Evolutionary conservation across 2,888 invertebrate species (phyloP).

Genomic region (Spodoptera picta): DNA sequence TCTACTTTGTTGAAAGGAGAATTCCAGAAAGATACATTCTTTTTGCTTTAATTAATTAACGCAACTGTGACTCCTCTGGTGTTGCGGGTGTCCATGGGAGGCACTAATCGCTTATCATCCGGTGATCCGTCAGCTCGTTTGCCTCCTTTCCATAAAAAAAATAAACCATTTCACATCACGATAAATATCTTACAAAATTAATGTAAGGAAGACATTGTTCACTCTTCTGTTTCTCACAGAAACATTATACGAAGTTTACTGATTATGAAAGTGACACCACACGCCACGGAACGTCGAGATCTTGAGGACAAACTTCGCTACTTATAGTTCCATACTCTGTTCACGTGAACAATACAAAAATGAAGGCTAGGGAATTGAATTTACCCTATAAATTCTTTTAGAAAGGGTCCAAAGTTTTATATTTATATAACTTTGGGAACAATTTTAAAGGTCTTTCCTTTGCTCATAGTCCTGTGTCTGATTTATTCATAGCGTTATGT

Average conservation of each 20-base stretch:
- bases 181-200: no score
- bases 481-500: conserved; percentile 54
- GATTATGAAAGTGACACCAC: conserved; percentile 24
- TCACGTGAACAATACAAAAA: conserved; percentile 31
- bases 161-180: no score
- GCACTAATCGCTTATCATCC: no score
- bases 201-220: conserved; percentile 26
- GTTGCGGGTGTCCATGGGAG: no score
- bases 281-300: conserved; percentile 17
- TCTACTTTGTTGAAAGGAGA: no score
- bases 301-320: conserved; percentile 15
- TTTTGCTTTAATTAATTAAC: no score
- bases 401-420: conserved; percentile 36
- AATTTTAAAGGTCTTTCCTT: conserved; percentile 17
- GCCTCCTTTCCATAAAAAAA: no score
- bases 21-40: no score
- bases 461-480: conserved; percentile 28
- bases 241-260: conserved; percentile 30
- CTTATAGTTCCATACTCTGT: neutral
- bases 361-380: conserved; percentile 23
- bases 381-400: conserved; percentile 21
- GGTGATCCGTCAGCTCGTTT: no score
- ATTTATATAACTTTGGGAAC: conserved; percentile 21
- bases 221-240: conserved; percentile 12
- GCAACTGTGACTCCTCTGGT: no score